Percentiles rank a stretch among this genome's conserved stretches.
phyloP scores from a whole-genome alignment of 1,140 invertebrate genomes.

The Bombus pascuorum region DNA sequence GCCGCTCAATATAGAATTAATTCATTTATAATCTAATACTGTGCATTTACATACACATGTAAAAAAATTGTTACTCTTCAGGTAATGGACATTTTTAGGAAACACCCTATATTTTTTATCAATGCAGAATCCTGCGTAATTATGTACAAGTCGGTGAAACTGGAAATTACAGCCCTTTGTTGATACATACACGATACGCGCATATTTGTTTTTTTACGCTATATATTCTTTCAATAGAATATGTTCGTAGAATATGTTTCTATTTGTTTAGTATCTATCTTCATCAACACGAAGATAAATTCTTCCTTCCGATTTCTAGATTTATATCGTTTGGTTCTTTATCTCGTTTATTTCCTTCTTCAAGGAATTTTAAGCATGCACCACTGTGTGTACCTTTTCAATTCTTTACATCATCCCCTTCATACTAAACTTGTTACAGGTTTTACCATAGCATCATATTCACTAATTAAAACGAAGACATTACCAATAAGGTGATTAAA shows the following conservation, averaged over 20 bases:
- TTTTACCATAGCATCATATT: slow-evolving; percentile 8
- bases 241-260: not conserved
- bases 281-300: slow-evolving; percentile 9
- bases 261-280: not conserved
- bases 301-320: not conserved
- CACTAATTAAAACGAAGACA: slow-evolving; percentile 43
- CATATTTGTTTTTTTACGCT: not conserved
- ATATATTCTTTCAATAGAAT: not conserved
- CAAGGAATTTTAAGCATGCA: slow-evolving; percentile 8
- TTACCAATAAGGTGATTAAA: slow-evolving; percentile 44
- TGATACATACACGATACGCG: not conserved
- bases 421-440: slow-evolving; percentile 29
- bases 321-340: slow-evolving; percentile 17
- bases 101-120: slow-evolving; percentile 18
- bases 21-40: slow-evolving; percentile 36
- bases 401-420: slow-evolving; percentile 9
- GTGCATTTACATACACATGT: slow-evolving; percentile 13
- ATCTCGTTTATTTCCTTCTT: slow-evolving; percentile 10
- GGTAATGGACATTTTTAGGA: slow-evolving; percentile 14
- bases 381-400: slow-evolving; percentile 2
- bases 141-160: slow-evolving; percentile 50
- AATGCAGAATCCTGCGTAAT: slow-evolving; percentile 26
- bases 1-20: not conserved
- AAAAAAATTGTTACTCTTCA: slow-evolving; percentile 45
- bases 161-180: not conserved